phyloP scores from a whole-genome alignment of 2,797 vertebrate genomes.

The Knipowitschia caucasica region DNA sequence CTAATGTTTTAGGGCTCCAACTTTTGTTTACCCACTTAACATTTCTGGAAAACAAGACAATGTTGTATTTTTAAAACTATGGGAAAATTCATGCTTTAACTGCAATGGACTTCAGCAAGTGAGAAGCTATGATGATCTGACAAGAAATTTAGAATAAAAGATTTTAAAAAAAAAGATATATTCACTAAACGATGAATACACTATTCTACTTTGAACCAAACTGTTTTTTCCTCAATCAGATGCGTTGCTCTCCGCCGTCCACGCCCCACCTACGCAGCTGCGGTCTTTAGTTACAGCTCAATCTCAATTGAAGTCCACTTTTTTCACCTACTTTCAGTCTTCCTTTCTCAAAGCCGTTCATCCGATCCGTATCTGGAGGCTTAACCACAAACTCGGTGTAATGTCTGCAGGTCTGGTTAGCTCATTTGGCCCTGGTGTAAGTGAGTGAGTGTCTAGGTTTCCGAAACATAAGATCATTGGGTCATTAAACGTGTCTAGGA shows the following conservation, averaged over 20 bases:
- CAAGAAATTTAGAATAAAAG: too few relatives aligned
- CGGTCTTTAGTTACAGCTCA: conserved; percentile 9
- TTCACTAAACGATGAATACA: background rate
- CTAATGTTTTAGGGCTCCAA: too few relatives aligned
- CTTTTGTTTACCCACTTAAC: too few relatives aligned
- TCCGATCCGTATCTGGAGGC: conserved; percentile 28
- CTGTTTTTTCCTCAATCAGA: background rate
- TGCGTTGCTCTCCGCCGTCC: background rate
- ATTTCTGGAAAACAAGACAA: too few relatives aligned
- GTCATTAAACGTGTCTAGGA: conserved; percentile 31
- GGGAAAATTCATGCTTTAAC: too few relatives aligned
- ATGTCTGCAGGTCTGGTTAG: conserved; percentile 43
- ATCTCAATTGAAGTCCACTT: conserved; percentile 9
- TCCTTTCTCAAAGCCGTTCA: conserved; percentile 19
- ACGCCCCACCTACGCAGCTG: background rate
- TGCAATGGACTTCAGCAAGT: too few relatives aligned
- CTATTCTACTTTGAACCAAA: background rate
- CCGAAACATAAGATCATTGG: conserved; percentile 46
- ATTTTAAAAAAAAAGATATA: background rate
- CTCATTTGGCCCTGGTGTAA: conserved; percentile 41
- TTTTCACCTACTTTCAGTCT: conserved; percentile 22
- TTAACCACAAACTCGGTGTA: conserved; percentile 40
- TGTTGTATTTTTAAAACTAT: too few relatives aligned
- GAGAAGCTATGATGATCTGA: too few relatives aligned
- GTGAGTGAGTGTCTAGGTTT: conserved; percentile 39